Conservation (phyloP, 2,888 invertebrate genomes). For the Eupithecia pulchellata region DNA sequence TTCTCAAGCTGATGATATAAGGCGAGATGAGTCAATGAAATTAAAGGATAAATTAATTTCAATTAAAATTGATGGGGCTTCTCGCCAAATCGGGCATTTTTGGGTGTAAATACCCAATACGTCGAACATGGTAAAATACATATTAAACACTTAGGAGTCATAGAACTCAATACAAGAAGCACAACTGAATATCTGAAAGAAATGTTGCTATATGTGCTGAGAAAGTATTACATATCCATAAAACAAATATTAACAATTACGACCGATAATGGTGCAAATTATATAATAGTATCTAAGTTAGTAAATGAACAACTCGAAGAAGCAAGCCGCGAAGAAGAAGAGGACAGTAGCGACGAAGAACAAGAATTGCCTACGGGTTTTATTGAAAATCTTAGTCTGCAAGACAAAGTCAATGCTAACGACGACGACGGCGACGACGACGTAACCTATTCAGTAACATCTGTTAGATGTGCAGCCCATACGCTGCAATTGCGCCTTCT, state of each 20-base stretch:
- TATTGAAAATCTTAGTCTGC: not conserved
- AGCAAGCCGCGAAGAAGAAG: too few species aligned
- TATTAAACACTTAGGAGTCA: conserved; percentile 1
- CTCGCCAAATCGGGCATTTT: too few species aligned
- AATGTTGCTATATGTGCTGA: not conserved
- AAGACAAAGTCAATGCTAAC: conserved; percentile 1
- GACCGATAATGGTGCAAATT: conserved; percentile 8
- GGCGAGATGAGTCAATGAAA: too few species aligned
- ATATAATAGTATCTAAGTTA: conserved; percentile 22
- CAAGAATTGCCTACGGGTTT: conserved; percentile 22
- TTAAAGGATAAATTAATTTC: too few species aligned
- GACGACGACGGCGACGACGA: conserved; percentile 4
- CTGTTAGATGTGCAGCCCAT: not conserved
- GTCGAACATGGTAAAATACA: not conserved
- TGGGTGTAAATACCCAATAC: not conserved
- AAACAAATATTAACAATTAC: conserved; percentile 1
- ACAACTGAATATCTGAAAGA: conserved; percentile 1
- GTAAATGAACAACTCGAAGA: too few species aligned
- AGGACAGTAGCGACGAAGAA: not conserved
- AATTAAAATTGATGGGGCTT: too few species aligned
- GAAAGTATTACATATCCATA: not conserved
- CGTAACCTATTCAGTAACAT: not conserved
- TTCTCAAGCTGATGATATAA: too few species aligned
- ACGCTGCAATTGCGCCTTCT: not conserved
- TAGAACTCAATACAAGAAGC: not conserved